Conservation (phyloP, 2,113 vertebrate genomes). For the Acrocephalus arundinaceus region DNA sequence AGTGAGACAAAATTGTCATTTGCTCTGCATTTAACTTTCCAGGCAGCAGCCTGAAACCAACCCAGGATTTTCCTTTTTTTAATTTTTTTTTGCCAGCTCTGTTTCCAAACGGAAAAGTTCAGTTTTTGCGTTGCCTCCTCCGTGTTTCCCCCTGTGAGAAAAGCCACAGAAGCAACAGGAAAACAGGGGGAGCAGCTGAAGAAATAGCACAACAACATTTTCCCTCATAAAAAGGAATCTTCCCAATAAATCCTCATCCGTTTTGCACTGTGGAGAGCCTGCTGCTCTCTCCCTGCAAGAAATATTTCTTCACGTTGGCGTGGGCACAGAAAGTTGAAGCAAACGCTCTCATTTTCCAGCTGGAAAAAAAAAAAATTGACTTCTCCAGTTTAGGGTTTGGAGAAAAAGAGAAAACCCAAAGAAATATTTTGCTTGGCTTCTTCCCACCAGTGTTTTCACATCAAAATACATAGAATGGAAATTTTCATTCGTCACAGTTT, state of each 20-base stretch:
- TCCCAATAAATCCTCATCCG: background rate
- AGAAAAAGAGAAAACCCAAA: background rate
- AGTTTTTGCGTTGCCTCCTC: background rate
- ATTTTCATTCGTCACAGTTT: background rate
- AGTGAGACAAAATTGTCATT: slow-evolving; percentile 29
- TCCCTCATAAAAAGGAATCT: background rate
- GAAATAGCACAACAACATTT: background rate
- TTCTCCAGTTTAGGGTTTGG: background rate
- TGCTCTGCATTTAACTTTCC: background rate
- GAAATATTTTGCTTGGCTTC: background rate
- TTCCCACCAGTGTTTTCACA: background rate
- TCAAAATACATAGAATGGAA: background rate
- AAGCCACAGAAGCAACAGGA: background rate
- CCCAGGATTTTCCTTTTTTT: background rate
- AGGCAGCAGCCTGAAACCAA: slow-evolving; percentile 9
- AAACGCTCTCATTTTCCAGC: background rate
- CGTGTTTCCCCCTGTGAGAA: background rate
- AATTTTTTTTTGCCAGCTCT: background rate
- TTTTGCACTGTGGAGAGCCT: background rate
- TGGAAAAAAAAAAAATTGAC: background rate
- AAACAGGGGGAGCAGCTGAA: background rate
- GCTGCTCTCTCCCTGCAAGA: background rate
- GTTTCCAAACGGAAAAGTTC: background rate
- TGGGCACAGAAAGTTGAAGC: background rate
- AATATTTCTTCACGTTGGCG: background rate